Conservation (phyloP, 2,888 invertebrate species). For the Sarcophaga carnaria region DNA sequence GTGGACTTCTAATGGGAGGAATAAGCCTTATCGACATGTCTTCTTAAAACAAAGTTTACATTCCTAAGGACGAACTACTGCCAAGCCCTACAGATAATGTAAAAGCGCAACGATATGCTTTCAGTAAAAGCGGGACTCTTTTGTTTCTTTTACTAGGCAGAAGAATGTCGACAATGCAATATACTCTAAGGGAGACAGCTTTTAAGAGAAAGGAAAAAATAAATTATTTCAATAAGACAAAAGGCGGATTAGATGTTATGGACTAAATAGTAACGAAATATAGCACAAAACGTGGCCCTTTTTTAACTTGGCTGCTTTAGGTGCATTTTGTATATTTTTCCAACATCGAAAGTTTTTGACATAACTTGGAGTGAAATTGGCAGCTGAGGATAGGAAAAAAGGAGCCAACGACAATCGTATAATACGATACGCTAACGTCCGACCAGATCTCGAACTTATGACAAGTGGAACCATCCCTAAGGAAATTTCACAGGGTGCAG, state of each 20-base stretch:
- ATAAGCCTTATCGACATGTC: too few relatives aligned
- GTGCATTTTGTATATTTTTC: neutral
- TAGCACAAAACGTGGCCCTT: neutral
- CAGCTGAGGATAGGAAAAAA: neutral
- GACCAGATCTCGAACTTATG: too few relatives aligned
- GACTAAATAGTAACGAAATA: neutral
- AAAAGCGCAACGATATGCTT: neutral
- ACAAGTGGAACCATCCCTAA: too few relatives aligned
- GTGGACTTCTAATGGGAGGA: too few relatives aligned
- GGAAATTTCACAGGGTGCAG: too few relatives aligned
- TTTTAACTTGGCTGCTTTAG: slow-evolving; percentile 12
- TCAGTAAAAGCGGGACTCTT: neutral
- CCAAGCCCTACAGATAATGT: neutral
- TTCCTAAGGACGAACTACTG: too few relatives aligned
- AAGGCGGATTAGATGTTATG: slow-evolving; percentile 12
- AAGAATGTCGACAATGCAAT: neutral
- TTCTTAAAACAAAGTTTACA: too few relatives aligned
- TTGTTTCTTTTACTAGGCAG: neutral
- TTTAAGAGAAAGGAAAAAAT: neutral
- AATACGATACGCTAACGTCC: too few relatives aligned
- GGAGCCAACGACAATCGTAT: too few relatives aligned
- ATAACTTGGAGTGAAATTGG: slow-evolving; percentile 12
- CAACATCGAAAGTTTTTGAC: too few relatives aligned
- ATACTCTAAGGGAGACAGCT: neutral
- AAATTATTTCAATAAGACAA: slow-evolving; percentile 10